These are phyloP conservation scores for Colletes gigas DNA, from an alignment of 1,140 invertebrate species.

Conservation along the genomic window DNA sequence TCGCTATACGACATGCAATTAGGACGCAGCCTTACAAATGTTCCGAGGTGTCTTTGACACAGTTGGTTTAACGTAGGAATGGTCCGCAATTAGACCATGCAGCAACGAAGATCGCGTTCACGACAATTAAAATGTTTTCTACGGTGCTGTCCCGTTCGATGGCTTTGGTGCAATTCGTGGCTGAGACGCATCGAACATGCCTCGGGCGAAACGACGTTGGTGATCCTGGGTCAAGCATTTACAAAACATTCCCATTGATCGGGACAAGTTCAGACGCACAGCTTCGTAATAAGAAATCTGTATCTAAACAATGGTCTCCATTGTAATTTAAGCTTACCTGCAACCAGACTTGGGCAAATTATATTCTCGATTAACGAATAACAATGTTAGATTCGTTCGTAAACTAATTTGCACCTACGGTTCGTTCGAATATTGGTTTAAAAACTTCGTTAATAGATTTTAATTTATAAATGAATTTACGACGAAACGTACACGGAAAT, in stretches of 20 bases:
- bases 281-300: background rate
- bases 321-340: too few relatives aligned
- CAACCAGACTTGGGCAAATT: too few relatives aligned
- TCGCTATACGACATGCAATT: too few relatives aligned
- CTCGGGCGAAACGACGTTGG: constrained; percentile 74
- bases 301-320: too few relatives aligned
- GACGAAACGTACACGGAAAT: too few relatives aligned
- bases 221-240: constrained; percentile 70
- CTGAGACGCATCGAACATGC: constrained; percentile 68
- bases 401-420: too few relatives aligned
- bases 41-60: background rate
- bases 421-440: too few relatives aligned
- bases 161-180: constrained; percentile 62
- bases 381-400: too few relatives aligned
- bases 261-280: background rate
- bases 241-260: constrained; percentile 50
- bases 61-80: constrained; percentile 50
- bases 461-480: too few relatives aligned
- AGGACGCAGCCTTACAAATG: too few relatives aligned
- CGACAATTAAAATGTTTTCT: constrained; percentile 75
- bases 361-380: too few relatives aligned
- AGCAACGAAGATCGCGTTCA: constrained; percentile 69
- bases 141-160: constrained; percentile 69
- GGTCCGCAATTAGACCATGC: constrained; percentile 68
- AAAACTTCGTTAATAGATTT: too few relatives aligned